phyloP scores from a whole-genome alignment of 2,888 invertebrate species.

The Argynnis bischoffii region DNA sequence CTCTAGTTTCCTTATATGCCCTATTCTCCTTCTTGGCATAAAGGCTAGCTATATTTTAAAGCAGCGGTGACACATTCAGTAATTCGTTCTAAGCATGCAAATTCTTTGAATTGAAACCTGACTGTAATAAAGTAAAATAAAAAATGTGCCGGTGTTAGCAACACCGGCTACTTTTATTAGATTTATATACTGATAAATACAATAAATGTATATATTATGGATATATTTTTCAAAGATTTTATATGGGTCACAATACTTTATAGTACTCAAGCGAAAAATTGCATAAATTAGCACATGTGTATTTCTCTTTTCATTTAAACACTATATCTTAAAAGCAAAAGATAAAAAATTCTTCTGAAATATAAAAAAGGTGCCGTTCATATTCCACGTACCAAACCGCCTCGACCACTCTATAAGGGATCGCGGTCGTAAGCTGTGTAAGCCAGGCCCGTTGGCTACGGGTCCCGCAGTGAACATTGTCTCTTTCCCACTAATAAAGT shows the following conservation, averaged over 20 bases:
- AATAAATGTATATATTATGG: too few relatives aligned
- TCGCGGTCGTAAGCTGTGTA: conserved; percentile 50
- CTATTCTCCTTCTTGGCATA: conserved; percentile 37
- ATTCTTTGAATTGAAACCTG: conserved; percentile 19
- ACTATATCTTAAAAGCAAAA: background rate
- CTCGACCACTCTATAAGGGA: conserved; percentile 48
- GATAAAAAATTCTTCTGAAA: conserved; percentile 2
- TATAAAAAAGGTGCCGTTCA: conserved; percentile 3
- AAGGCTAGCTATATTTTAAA: conserved; percentile 35
- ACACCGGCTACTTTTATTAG: too few relatives aligned
- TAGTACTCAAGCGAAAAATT: too few relatives aligned
- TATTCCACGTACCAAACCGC: conserved; percentile 56
- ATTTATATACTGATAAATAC: too few relatives aligned
- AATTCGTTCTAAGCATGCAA: conserved; percentile 23
- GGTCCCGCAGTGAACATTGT: conserved; percentile 43
- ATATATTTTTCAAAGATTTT: too few relatives aligned
- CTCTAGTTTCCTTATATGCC: conserved; percentile 30
- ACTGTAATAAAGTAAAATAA: conserved; percentile 3
- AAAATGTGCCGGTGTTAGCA: background rate
- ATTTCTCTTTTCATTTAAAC: background rate
- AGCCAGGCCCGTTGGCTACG: conserved; percentile 53
- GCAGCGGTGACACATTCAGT: conserved; percentile 28
- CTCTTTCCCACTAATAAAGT: conserved; percentile 41
- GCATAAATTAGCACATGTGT: too few relatives aligned
- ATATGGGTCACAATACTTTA: too few relatives aligned